phyloP scores from a whole-genome alignment of 1,140 invertebrate species.

The Asobara japonica region DNA sequence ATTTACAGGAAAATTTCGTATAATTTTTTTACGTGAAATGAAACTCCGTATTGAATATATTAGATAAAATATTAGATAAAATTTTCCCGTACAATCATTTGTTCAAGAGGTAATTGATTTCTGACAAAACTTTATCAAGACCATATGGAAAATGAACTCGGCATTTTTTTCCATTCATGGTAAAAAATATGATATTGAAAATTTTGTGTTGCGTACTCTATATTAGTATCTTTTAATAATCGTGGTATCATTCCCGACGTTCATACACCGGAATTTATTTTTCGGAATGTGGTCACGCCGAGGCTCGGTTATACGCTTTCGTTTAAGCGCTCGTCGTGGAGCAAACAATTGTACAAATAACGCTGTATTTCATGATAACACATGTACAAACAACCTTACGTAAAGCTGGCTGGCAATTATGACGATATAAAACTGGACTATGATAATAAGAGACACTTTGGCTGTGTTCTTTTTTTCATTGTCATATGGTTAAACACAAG shows the following conservation, averaged over 20 bases:
- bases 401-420: constrained; percentile 58
- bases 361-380: constrained; percentile 64
- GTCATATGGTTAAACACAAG: constrained; percentile 18
- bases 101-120: too few relatives aligned
- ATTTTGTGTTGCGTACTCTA: too few relatives aligned
- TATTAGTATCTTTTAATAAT: constrained; percentile 7
- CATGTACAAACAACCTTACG: constrained; percentile 64
- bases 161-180: too few relatives aligned
- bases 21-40: too few relatives aligned
- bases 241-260: neutral
- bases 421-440: constrained; percentile 48
- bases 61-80: too few relatives aligned
- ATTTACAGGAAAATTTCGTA: too few relatives aligned
- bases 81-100: too few relatives aligned
- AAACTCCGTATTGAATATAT: too few relatives aligned
- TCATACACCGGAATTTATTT: constrained; percentile 44
- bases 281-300: constrained; percentile 52
- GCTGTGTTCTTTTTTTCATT: neutral
- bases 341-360: constrained; percentile 65
- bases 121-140: too few relatives aligned
- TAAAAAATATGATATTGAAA: too few relatives aligned
- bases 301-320: constrained; percentile 39
- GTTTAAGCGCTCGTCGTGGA: constrained; percentile 39
- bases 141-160: too few relatives aligned
- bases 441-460: constrained; percentile 10